phyloP scores from a whole-genome alignment of 2,113 vertebrate species.

The Hypocryptadius cinnamomeus region DNA sequence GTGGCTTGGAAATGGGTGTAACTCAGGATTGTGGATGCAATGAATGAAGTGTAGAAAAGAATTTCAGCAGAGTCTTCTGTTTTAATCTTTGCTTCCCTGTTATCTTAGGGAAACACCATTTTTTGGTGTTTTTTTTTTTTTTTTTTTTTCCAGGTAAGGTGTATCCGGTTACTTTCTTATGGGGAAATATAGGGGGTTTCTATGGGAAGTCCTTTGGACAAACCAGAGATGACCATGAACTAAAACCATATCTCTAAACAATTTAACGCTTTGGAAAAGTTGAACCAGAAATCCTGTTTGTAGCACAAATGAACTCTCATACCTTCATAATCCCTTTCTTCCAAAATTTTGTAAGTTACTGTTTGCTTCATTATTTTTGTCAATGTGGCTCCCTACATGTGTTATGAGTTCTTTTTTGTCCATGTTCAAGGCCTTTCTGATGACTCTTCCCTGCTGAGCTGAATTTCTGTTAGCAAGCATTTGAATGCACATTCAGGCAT shows the following conservation, averaged over 20 bases:
- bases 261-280: background rate
- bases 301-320: background rate
- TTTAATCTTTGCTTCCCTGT: background rate
- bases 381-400: background rate
- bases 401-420: background rate
- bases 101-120: background rate
- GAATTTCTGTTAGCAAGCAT: background rate
- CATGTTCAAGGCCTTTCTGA: background rate
- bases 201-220: background rate
- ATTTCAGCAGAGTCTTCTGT: background rate
- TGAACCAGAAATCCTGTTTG: background rate
- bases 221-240: background rate
- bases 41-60: background rate
- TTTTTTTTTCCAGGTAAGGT: background rate
- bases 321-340: background rate
- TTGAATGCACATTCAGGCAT: background rate
- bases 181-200: accelerated
- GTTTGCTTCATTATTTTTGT: background rate
- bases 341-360: background rate
- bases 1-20: background rate
- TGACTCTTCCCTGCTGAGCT: background rate
- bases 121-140: background rate
- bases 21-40: background rate
- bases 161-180: background rate
- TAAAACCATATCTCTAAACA: background rate